Percentiles rank a stretch among this genome's conserved stretches.
Evolutionary conservation across 2,113 vertebrate species (phyloP).

Genomic region (Dasyurus viverrinus): DNA sequence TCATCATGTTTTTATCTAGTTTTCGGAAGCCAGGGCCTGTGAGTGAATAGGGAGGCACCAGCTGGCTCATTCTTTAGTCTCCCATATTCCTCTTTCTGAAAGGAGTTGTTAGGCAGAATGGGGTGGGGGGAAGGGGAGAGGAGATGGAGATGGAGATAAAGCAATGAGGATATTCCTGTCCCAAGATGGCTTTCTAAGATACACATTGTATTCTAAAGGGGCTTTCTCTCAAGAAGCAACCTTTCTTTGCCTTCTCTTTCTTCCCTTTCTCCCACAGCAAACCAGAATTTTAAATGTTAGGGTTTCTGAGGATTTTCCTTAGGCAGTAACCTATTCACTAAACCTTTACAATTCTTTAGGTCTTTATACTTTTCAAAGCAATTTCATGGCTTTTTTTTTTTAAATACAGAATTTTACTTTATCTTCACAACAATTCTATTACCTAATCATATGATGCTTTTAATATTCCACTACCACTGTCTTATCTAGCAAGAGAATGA

Average conservation of each 20-base stretch:
- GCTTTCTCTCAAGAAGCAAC: neutral
- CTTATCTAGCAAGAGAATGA: neutral
- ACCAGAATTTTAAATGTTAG: neutral
- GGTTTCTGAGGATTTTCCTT: neutral
- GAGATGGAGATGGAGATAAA: too few relatives aligned
- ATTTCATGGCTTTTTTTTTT: neutral
- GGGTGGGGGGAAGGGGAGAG: neutral
- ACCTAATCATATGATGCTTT: too few relatives aligned
- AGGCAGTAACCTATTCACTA: neutral
- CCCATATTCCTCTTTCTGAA: neutral
- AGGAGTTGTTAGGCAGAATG: neutral
- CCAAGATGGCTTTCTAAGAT: neutral
- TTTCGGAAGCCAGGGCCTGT: rapidly evolving
- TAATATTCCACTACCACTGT: too few relatives aligned
- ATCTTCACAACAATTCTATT: neutral
- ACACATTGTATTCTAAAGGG: neutral
- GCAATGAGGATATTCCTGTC: neutral
- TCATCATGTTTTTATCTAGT: neutral
- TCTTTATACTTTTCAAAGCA: neutral
- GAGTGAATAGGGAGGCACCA: neutral
- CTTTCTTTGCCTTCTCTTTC: rapidly evolving
- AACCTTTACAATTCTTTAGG: neutral
- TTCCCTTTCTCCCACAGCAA: neutral
- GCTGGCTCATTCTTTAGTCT: neutral
- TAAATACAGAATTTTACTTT: neutral